Percentiles rank a stretch among this genome's conserved stretches.
These are phyloP conservation scores for Muscidifurax raptorellus DNA, from an alignment of 1,140 invertebrate genomes.

Conservation along the genomic window DNA sequence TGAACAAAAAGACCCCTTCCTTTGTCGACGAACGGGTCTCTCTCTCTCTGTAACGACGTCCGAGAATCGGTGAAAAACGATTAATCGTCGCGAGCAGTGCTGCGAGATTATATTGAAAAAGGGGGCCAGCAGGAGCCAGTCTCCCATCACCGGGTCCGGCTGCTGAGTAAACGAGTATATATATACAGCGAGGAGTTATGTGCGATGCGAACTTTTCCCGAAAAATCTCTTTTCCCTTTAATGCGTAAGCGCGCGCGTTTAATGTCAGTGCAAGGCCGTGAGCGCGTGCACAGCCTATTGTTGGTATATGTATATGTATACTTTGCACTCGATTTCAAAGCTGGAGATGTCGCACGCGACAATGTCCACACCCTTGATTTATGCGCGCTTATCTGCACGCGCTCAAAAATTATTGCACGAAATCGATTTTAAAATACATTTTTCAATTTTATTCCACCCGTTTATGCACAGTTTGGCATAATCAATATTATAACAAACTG, in stretches of 20 bases:
- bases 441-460: too few species aligned
- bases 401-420: neutral
- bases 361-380: neutral
- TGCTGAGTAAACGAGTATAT: neutral
- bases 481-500: too few species aligned
- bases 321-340: constrained; percentile 24
- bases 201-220: constrained; percentile 17
- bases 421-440: too few species aligned
- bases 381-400: constrained; percentile 5
- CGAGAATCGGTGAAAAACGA: constrained; percentile 39
- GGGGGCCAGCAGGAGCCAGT: neutral
- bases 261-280: constrained; percentile 12
- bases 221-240: constrained; percentile 16
- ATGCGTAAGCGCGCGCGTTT: constrained; percentile 16
- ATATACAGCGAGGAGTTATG: neutral
- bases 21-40: constrained; percentile 5
- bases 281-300: constrained; percentile 8
- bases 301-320: neutral
- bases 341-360: neutral
- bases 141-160: constrained; percentile 28
- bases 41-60: neutral
- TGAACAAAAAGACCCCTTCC: constrained; percentile 47
- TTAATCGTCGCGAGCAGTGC: constrained; percentile 37
- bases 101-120: constrained; percentile 15
- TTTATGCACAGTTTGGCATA: too few species aligned